Percentiles rank a stretch among this genome's conserved stretches.
Conservation (phyloP, 2,113 vertebrate genomes). For the Hippocampus comes region DNA sequence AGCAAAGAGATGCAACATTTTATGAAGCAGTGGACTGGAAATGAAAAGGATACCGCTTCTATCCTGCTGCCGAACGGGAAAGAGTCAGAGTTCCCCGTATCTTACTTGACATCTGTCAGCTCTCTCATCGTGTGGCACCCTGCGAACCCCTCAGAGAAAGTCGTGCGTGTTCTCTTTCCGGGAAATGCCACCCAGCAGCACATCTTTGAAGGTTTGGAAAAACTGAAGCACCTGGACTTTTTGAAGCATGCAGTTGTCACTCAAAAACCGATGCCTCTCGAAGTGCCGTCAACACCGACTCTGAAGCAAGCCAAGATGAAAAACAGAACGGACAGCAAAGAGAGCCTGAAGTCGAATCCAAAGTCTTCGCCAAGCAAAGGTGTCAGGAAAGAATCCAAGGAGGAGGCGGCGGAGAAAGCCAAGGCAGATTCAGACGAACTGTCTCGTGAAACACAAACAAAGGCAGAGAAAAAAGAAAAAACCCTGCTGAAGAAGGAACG, state of each 20-base stretch:
- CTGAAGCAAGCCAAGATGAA: conserved; percentile 89
- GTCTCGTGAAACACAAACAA: conserved; percentile 77
- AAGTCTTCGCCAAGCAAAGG: conserved; percentile 79
- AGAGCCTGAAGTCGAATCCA: conserved; percentile 84
- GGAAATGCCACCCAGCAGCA: conserved; percentile 91
- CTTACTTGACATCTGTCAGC: conserved; percentile 87
- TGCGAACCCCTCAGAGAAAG: conserved; percentile 90
- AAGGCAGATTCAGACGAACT: conserved; percentile 68
- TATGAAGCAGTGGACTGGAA: conserved; percentile 93
- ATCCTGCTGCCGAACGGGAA: conserved; percentile 84
- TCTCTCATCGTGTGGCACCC: conserved; percentile 97
- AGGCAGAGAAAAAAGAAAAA: conserved; percentile 89
- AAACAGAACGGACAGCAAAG: conserved; percentile 87
- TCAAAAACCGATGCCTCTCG: conserved; percentile 81
- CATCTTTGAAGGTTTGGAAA: conserved; percentile 92
- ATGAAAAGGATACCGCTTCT: conserved; percentile 83
- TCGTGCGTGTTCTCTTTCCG: conserved; percentile 90
- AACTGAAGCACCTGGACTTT: conserved; percentile 92
- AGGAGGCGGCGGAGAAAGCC: conserved; percentile 78
- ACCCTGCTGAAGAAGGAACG: conserved; percentile 79
- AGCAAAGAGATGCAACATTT: conserved; percentile 95
- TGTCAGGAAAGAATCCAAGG: conserved; percentile 83
- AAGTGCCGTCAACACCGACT: conserved; percentile 70
- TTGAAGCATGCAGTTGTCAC: conserved; percentile 87
- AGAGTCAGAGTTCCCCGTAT: conserved; percentile 86